Evolutionary conservation across 2,888 invertebrate species (phyloP).

Genomic region (Mythimna vitellina): DNA sequence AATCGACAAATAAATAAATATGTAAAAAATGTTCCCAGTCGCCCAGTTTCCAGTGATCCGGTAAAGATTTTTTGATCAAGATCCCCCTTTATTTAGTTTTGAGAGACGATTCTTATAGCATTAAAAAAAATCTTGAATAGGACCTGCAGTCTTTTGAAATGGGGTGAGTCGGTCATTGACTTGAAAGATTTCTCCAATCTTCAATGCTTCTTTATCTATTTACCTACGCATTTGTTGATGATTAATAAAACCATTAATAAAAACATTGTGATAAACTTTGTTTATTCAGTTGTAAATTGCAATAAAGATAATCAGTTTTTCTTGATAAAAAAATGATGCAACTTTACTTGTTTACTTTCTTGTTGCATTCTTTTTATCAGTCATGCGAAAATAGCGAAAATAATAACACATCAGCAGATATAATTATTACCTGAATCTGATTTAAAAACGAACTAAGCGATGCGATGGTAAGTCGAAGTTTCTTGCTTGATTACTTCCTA

Average conservation of each 20-base stretch:
- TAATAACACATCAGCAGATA: slow-evolving; percentile 1
- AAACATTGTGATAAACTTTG: background rate
- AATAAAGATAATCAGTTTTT: slow-evolving; percentile 20
- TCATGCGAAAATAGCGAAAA: slow-evolving; percentile 7
- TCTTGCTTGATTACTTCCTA: background rate
- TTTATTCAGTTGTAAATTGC: slow-evolving; percentile 37
- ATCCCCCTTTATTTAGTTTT: slow-evolving; percentile 43
- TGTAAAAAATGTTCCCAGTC: slow-evolving; percentile 16
- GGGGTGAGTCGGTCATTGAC: slow-evolving; percentile 20
- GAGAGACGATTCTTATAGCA: slow-evolving; percentile 15
- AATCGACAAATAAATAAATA: slow-evolving; percentile 53
- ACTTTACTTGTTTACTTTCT: slow-evolving; percentile 30
- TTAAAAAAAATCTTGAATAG: slow-evolving; percentile 25
- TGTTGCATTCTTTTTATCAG: slow-evolving; percentile 21
- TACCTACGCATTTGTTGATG: background rate
- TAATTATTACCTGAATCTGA: background rate
- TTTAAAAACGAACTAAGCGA: background rate
- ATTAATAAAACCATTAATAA: background rate
- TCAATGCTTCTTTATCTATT: slow-evolving; percentile 10
- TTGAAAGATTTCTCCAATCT: slow-evolving; percentile 1
- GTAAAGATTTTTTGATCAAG: slow-evolving; percentile 57
- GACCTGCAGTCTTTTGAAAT: slow-evolving; percentile 15
- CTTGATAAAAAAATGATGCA: slow-evolving; percentile 21
- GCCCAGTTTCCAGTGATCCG: slow-evolving; percentile 33
- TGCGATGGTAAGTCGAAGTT: background rate